Base-by-base conservation (phyloP, 2,797 vertebrate genomes). In the Numenius phaeopus region DNA sequence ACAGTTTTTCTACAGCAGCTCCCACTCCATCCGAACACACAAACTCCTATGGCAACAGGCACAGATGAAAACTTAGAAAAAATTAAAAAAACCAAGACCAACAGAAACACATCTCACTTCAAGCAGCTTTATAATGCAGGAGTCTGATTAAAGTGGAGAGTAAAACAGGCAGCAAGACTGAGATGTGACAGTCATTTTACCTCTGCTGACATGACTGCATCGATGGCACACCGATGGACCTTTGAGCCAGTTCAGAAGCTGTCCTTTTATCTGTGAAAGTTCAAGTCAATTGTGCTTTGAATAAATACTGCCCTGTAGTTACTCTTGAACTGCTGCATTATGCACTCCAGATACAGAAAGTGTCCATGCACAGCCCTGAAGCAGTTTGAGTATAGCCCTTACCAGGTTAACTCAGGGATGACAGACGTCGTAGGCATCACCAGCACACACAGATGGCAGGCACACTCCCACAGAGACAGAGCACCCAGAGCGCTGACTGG, bases 251-350 rank as follows among this genome's bases (percentile, higher is more conserved):
- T 95, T 91, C 90, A 93, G 93, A 90, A 97, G 94, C 89, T 94
- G 86, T 96, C 92, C 95, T 96, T 87, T 87, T 52, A 95, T 94
- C 95, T 92, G 86, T 96, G 93, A 77, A 88, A 96, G 94, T 92
- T 97, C 95, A 97, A 93, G 94, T 93, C 96, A 93, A 34, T 94
- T 95, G 94, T 96, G 95, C 96, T 93, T 96, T 96, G 95, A 96
- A 96, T 97, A 92, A 96, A 90, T 93, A 93, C 52, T 94, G 81
- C 94, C 82, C 78, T 69, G 81, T 26, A 93, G 83, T 76, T 77
- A 94, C 81, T 81, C 86, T 50, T 77, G 81, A 97, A 87, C 92
- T 84, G 90, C 95, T 95, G 92, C 91, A 75, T 92, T 89, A 89
- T 49, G 71, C 26, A 67, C 52, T 4, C 96, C 71, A 93, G 83